Evolutionary conservation across 2,888 invertebrate genomes (phyloP).

Genomic region (Thelaira solivaga): DNA sequence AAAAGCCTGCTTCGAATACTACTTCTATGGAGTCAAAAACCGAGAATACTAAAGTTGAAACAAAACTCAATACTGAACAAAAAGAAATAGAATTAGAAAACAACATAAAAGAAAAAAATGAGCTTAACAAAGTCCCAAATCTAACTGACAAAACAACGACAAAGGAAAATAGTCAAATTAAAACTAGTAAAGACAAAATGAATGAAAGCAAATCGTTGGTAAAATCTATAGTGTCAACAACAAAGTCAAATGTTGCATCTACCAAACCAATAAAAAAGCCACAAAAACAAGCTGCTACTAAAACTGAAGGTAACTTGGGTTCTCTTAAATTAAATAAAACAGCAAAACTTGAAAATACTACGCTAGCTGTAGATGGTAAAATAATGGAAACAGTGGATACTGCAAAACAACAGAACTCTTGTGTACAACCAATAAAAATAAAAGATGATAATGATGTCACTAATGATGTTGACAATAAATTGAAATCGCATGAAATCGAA

Average conservation of each 20-base stretch:
- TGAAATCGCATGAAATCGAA: too few relatives aligned
- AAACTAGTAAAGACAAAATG: not conserved
- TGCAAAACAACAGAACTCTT: not conserved
- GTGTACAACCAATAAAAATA: not conserved
- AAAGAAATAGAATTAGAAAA: not conserved
- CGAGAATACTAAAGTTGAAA: not conserved
- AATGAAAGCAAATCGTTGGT: not conserved
- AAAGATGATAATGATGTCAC: too few relatives aligned
- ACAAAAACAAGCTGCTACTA: not conserved
- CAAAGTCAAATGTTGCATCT: not conserved
- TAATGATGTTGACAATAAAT: too few relatives aligned
- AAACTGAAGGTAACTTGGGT: not conserved
- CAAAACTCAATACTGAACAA: not conserved
- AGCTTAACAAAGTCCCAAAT: not conserved
- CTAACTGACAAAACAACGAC: not conserved
- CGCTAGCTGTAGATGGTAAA: not conserved
- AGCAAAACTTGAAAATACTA: not conserved
- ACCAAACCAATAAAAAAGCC: not conserved
- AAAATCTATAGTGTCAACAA: not conserved
- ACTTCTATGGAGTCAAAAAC: not conserved
- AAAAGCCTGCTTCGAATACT: not conserved
- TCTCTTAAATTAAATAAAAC: not conserved
- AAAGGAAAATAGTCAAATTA: not conserved
- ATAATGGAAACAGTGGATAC: not conserved
- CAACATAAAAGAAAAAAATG: not conserved